Percentiles rank a stretch among this genome's conserved stretches.
phyloP scores from a whole-genome alignment of 2,888 invertebrate genomes.

The Drosophila buzzatii region DNA sequence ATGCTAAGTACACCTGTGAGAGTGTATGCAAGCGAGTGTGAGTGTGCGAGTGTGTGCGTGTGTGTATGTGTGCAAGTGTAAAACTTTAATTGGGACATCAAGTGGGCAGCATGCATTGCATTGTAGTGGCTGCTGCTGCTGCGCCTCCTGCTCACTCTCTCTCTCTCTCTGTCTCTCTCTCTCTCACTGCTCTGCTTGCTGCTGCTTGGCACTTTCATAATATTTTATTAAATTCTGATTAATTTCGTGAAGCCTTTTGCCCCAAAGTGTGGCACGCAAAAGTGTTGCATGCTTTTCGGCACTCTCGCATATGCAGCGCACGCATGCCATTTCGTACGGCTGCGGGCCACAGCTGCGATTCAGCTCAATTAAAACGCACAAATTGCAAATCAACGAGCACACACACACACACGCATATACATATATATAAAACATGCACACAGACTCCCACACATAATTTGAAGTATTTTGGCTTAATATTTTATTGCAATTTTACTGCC shows the following conservation, averaged over 20 bases:
- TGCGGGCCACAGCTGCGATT: conserved; percentile 55
- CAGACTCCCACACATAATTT: conserved; percentile 26
- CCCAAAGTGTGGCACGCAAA: conserved; percentile 18
- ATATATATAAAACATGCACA: neutral
- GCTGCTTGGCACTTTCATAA: conserved; percentile 61
- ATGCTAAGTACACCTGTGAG: conserved; percentile 72
- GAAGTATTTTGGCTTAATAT: conserved; percentile 58
- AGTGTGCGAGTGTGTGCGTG: conserved; percentile 15
- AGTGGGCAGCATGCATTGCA: conserved; percentile 55
- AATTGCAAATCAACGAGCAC: conserved; percentile 66
- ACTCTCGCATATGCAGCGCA: conserved; percentile 32
- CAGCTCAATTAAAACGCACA: conserved; percentile 73
- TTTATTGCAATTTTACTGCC: conserved; percentile 68
- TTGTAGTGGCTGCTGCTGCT: conserved; percentile 45
- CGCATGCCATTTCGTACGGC: conserved; percentile 46
- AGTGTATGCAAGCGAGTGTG: conserved; percentile 8
- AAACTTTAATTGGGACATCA: conserved; percentile 80
- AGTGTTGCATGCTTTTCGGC: conserved; percentile 67
- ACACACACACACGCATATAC: conserved; percentile 12
- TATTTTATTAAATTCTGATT: conserved; percentile 80
- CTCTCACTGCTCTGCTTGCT: no score
- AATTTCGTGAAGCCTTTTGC: conserved; percentile 58
- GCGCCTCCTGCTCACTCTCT: neutral
- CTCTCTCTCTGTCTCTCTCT: no score
- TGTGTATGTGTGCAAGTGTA: conserved; percentile 44